These are phyloP conservation scores for Cichlasoma orientale DNA, from an alignment of 2,797 vertebrate genomes.

Conservation along the genomic window DNA sequence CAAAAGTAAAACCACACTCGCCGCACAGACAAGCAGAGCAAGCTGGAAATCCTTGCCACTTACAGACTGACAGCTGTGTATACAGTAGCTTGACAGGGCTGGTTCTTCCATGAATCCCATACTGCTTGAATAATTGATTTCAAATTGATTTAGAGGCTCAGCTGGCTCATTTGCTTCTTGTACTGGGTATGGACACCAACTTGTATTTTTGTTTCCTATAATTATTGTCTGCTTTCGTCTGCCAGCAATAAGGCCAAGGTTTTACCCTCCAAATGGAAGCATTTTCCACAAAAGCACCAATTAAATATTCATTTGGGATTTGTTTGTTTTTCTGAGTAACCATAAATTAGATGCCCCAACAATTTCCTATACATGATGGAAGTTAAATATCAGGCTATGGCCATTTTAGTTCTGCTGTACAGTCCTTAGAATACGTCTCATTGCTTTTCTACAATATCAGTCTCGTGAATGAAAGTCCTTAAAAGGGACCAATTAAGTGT, in stretches of 20 bases:
- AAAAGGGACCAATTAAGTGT: accelerated
- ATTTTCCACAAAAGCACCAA: slow-evolving; percentile 25
- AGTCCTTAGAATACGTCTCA: background rate
- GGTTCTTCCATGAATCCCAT: slow-evolving; percentile 20
- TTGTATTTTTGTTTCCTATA: slow-evolving; percentile 56
- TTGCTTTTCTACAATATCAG: background rate
- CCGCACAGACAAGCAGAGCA: slow-evolving; percentile 10
- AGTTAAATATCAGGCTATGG: background rate
- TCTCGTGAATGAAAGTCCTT: background rate
- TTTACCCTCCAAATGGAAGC: slow-evolving; percentile 39
- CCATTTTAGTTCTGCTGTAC: slow-evolving; percentile 6
- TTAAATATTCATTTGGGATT: slow-evolving; percentile 46
- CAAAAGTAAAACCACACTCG: slow-evolving; percentile 40
- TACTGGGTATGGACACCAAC: background rate
- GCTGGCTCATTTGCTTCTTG: slow-evolving; percentile 24
- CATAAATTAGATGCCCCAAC: slow-evolving; percentile 17
- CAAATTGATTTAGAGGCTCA: slow-evolving; percentile 43
- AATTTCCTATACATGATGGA: background rate
- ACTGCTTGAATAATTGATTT: slow-evolving; percentile 54
- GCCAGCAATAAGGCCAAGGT: slow-evolving; percentile 26
- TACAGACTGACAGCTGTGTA: slow-evolving; percentile 41
- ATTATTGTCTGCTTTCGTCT: slow-evolving; percentile 43
- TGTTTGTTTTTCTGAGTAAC: slow-evolving; percentile 36
- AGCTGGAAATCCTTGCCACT: slow-evolving; percentile 54
- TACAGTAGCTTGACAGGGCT: slow-evolving; percentile 13